A percentile compares a stretch with the other conserved stretches of the same genome.
phyloP scores from a whole-genome alignment of 2,113 vertebrate species.

The Callopanchax toddi region DNA sequence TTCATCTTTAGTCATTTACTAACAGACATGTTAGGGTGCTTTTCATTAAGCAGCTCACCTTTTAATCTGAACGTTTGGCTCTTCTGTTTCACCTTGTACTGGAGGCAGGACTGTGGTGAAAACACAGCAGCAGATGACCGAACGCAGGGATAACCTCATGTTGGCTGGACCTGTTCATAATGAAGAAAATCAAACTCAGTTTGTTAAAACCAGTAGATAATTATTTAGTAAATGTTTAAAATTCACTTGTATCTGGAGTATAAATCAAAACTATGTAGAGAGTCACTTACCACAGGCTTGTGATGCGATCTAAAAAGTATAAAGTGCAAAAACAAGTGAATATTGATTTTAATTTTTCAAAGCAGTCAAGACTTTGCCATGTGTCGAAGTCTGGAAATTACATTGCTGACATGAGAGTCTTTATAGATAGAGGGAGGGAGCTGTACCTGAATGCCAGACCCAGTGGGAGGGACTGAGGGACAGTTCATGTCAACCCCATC shows the following conservation, averaged over 20 bases:
- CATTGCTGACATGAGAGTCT: constrained; percentile 61
- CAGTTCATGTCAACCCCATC: constrained; percentile 64
- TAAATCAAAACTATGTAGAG: constrained; percentile 13
- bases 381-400: constrained; percentile 66
- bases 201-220: too few species aligned
- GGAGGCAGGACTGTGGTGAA: constrained; percentile 78
- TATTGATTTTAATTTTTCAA: constrained; percentile 4
- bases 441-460: constrained; percentile 75
- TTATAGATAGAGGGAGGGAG: constrained; percentile 73
- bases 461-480: constrained; percentile 72
- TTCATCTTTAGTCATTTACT: too few species aligned
- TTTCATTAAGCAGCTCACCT: too few species aligned
- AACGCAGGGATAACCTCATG: constrained; percentile 85
- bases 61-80: constrained; percentile 80
- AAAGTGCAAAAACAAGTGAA: constrained; percentile 33
- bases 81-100: constrained; percentile 76
- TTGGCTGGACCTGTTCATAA: constrained; percentile 64
- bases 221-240: background rate
- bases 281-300: constrained; percentile 49
- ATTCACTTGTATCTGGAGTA: too few species aligned
- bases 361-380: constrained; percentile 52
- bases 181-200: background rate
- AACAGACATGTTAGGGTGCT: too few species aligned
- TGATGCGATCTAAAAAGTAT: constrained; percentile 6
- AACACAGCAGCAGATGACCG: constrained; percentile 82